phyloP scores from a whole-genome alignment of 2,113 vertebrate genomes.

The Phalacrocorax pelagicus region DNA sequence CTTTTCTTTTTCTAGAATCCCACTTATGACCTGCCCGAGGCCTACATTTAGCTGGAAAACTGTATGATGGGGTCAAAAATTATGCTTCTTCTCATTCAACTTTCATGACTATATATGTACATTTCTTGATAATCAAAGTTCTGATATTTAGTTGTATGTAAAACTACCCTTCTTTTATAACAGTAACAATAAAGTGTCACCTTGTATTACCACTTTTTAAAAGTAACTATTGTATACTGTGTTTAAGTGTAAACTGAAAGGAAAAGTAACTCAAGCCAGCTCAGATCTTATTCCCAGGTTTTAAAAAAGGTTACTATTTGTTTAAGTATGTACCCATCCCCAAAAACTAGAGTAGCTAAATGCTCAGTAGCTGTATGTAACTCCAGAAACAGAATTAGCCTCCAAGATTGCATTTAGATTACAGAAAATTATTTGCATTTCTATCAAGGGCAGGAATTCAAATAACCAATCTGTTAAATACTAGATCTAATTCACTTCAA shows the following conservation, averaged over 20 bases:
- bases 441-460: not conserved
- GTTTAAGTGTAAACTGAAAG: not conserved
- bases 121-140: not conserved
- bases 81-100: not conserved
- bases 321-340: not conserved
- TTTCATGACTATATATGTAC: not conserved
- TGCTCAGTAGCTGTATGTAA: not conserved
- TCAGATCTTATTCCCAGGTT: not conserved
- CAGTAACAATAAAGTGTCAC: not conserved
- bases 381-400: not conserved
- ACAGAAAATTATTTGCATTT: not conserved
- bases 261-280: not conserved
- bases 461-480: not conserved
- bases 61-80: not conserved
- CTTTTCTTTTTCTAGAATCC: not conserved
- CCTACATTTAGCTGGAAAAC: not conserved
- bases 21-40: not conserved
- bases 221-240: not conserved
- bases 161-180: not conserved
- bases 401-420: not conserved
- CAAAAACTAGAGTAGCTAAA: not conserved
- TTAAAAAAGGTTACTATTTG: not conserved
- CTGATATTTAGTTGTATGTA: not conserved
- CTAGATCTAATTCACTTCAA: not conserved
- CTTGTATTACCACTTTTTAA: not conserved